Conservation (phyloP, 2,797 vertebrate genomes). For the Phrynocephalus vlangalii region DNA sequence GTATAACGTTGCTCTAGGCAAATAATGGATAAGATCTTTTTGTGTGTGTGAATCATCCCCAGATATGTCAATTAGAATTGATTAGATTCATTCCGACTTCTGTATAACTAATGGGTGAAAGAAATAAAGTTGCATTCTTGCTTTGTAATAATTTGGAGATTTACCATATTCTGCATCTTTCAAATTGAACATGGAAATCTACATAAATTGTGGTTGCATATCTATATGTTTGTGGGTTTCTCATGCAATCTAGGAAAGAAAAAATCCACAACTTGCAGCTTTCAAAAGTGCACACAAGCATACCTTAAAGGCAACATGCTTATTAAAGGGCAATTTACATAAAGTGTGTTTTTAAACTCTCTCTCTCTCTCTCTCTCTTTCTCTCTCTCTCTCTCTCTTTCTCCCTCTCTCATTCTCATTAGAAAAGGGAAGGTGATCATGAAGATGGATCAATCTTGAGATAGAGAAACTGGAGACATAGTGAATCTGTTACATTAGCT, state of each 20-base stretch:
- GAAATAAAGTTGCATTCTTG: neutral
- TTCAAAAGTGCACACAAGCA: neutral
- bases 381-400: no score
- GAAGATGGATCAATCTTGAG: neutral
- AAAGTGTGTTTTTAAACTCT: no score
- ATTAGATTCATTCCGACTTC: neutral
- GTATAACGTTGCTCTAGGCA: neutral
- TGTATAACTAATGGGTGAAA: neutral
- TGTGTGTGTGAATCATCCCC: neutral
- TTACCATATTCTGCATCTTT: neutral
- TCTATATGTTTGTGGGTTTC: neutral
- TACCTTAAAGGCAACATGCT: neutral
- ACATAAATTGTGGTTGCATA: neutral
- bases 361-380: no score
- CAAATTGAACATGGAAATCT: neutral
- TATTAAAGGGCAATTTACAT: no score
- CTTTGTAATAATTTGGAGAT: neutral
- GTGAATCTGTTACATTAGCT: no score
- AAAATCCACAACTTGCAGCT: no score
- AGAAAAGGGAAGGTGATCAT: neutral
- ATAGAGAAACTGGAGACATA: neutral
- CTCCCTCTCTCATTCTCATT: no score
- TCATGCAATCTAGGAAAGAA: no score
- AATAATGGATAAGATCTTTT: neutral
- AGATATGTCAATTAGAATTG: neutral